phyloP scores from a whole-genome alignment of 2,888 invertebrate genomes.

The Scrobipalpa atriplicella region DNA sequence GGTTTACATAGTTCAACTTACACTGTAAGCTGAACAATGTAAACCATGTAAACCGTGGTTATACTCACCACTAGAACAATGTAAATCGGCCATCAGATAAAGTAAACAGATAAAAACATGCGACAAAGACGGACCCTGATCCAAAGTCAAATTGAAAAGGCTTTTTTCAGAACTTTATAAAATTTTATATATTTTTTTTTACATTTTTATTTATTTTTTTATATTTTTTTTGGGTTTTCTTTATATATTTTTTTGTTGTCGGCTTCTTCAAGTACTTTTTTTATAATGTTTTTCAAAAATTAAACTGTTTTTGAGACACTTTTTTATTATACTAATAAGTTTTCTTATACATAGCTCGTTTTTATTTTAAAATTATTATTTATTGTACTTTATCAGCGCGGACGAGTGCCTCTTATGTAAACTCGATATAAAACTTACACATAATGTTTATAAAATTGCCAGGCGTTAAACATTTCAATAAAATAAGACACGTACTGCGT shows the following conservation, averaged over 20 bases:
- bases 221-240: slow-evolving; percentile 56
- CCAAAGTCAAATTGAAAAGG: slow-evolving; percentile 53
- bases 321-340: slow-evolving; percentile 68
- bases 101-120: slow-evolving; percentile 45
- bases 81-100: too few species aligned
- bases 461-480: slow-evolving; percentile 51
- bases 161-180: slow-evolving; percentile 57
- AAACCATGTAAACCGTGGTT: too few species aligned
- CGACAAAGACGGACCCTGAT: slow-evolving; percentile 50
- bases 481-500: slow-evolving; percentile 39
- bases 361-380: slow-evolving; percentile 63
- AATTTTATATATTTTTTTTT: slow-evolving; percentile 49
- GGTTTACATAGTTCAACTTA: too few species aligned
- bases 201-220: slow-evolving; percentile 50
- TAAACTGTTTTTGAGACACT: slow-evolving; percentile 71
- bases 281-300: slow-evolving; percentile 63
- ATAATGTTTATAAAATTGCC: slow-evolving; percentile 62
- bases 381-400: slow-evolving; percentile 77
- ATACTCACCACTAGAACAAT: too few species aligned
- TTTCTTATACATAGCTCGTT: slow-evolving; percentile 72
- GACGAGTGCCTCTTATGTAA: slow-evolving; percentile 73
- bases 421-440: slow-evolving; percentile 77
- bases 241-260: slow-evolving; percentile 52
- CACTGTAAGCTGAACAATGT: too few species aligned
- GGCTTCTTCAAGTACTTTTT: slow-evolving; percentile 50